phyloP scores from a whole-genome alignment of 2,797 vertebrate species.

The Florisuga fusca region DNA sequence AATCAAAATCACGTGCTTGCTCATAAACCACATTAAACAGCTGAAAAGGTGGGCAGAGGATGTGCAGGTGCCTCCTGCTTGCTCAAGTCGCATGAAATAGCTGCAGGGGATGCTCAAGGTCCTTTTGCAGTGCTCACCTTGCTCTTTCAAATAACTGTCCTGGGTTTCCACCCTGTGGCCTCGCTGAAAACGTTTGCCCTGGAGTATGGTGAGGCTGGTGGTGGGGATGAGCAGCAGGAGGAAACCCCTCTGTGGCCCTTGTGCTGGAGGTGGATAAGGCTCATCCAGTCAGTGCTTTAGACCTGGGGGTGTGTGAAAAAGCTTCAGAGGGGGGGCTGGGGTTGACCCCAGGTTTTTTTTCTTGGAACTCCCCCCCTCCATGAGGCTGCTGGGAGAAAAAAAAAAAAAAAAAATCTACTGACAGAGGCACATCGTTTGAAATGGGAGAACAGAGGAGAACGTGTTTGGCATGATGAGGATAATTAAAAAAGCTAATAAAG shows the following conservation, averaged over 20 bases:
- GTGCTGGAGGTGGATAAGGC: background rate
- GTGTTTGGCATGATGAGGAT: background rate
- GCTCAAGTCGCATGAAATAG: too few species aligned
- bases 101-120: background rate
- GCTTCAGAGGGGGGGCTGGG: background rate
- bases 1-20: too few species aligned
- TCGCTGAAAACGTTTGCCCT: background rate
- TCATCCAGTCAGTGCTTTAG: background rate
- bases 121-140: background rate
- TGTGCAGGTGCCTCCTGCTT: too few species aligned
- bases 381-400: background rate
- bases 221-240: background rate
- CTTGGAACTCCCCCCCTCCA: background rate
- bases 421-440: background rate
- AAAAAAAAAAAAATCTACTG: background rate
- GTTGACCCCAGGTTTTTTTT: background rate
- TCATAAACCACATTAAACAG: too few species aligned
- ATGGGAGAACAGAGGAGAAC: background rate
- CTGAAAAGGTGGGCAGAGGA: too few species aligned
- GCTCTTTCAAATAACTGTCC: background rate
- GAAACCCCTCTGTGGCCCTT: background rate
- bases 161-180: background rate
- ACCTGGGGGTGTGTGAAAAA: background rate
- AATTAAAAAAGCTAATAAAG: constrained; percentile 42
- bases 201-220: background rate